These are phyloP conservation scores for Hippocampus mohnikei DNA, from an alignment of 2,113 vertebrate species.

Conservation along the genomic window DNA sequence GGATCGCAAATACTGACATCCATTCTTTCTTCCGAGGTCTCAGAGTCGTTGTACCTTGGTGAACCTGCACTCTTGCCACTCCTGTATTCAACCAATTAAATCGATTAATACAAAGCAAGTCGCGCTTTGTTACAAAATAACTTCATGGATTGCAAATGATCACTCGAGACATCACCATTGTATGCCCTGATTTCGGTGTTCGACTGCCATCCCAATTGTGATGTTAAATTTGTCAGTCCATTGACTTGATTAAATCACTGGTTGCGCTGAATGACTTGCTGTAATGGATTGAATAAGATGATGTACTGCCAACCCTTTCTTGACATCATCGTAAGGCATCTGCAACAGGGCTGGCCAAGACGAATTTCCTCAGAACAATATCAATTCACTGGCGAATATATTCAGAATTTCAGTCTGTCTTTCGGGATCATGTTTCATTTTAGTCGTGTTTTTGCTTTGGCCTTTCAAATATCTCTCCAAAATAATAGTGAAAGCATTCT, in stretches of 20 bases:
- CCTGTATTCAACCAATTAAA: not conserved
- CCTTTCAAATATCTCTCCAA: not conserved
- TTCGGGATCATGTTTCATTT: not conserved
- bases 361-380: not conserved
- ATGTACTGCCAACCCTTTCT: not conserved
- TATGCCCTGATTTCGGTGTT: not conserved
- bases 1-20: conserved; percentile 26
- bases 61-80: not conserved
- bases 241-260: not conserved
- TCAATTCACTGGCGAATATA: not conserved
- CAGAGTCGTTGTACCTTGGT: not conserved
- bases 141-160: not conserved
- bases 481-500: not conserved
- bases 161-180: not conserved
- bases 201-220: not conserved
- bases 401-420: not conserved
- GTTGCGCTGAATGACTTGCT: not conserved
- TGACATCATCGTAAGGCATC: not conserved
- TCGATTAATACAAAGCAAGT: not conserved
- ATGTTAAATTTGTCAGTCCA: not conserved
- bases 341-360: not conserved
- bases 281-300: not conserved
- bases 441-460: not conserved
- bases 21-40: conserved; percentile 22
- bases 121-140: not conserved